Evolutionary conservation across 1,140 invertebrate species (phyloP).

Genomic region (Danaus melanippus): DNA sequence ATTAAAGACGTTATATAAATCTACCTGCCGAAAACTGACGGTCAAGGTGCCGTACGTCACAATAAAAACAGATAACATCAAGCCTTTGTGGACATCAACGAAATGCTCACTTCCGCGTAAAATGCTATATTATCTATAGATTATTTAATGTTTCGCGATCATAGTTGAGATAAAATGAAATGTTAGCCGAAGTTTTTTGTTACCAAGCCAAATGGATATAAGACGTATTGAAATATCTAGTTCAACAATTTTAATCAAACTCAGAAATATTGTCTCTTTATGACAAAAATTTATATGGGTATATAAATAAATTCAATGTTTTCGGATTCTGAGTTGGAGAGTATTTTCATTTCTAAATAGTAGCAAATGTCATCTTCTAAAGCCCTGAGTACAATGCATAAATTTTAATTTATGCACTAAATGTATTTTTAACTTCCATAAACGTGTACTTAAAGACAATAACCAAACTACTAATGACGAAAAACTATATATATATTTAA

Average conservation of each 20-base stretch:
- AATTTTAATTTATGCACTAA: too few relatives aligned
- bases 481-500: conserved; percentile 5
- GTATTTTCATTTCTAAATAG: conserved; percentile 3
- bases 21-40: conserved; percentile 64
- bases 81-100: conserved; percentile 14
- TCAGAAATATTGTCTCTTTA: too few relatives aligned
- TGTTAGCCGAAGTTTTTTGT: conserved; percentile 1
- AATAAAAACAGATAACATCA: conserved; percentile 59
- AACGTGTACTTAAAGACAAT: neutral
- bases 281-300: too few relatives aligned
- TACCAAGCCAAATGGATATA: too few relatives aligned
- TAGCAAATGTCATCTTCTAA: neutral
- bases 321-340: neutral
- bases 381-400: neutral
- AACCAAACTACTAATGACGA: neutral
- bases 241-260: too few relatives aligned
- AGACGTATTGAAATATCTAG: too few relatives aligned
- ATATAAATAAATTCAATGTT: too few relatives aligned
- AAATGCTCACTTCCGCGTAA: conserved; percentile 59
- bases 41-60: conserved; percentile 63
- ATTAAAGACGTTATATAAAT: conserved; percentile 47
- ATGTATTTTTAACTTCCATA: neutral
- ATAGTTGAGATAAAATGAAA: neutral
- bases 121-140: conserved; percentile 19
- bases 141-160: neutral